Percentiles rank a stretch among this genome's conserved stretches.
Conservation (phyloP, 2,888 invertebrate genomes). For the Nineta flava region DNA sequence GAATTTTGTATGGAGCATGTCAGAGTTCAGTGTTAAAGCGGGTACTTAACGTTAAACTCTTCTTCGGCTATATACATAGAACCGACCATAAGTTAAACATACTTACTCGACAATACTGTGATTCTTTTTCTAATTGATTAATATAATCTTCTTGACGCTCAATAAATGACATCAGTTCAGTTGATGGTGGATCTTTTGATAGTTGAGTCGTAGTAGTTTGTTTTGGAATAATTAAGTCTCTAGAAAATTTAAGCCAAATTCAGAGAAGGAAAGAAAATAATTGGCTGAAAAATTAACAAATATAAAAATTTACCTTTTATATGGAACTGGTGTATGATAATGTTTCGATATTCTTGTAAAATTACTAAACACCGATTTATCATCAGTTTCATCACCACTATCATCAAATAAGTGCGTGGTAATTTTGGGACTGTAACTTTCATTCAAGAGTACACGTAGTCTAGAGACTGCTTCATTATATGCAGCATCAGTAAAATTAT, state of each 20-base stretch:
- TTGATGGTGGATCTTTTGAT: conserved; percentile 29
- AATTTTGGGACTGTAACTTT: conserved; percentile 43
- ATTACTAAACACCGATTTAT: conserved; percentile 28
- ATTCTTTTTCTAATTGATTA: conserved; percentile 70
- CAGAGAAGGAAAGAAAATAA: not conserved
- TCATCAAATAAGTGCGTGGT: conserved; percentile 28
- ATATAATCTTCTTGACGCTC: conserved; percentile 79
- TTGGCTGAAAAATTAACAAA: no score
- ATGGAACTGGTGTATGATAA: conserved; percentile 1
- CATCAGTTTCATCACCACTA: conserved; percentile 42
- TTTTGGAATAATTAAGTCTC: conserved; percentile 21
- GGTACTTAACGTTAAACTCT: no score
- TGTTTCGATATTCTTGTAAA: conserved; percentile 1
- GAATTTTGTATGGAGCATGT: no score
- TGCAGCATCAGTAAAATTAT: conserved; percentile 70
- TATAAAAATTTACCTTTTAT: not conserved
- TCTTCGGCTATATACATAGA: no score
- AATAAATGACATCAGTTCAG: conserved; percentile 63
- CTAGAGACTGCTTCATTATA: conserved; percentile 74
- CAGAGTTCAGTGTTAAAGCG: no score
- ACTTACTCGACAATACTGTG: conserved; percentile 59
- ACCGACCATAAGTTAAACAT: no score
- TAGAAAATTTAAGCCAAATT: conserved; percentile 8
- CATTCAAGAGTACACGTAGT: conserved; percentile 57
- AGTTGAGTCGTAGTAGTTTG: conserved; percentile 46